Evolutionary conservation across 2,888 invertebrate species (phyloP).

Genomic region (Phlogophora meticulosa): DNA sequence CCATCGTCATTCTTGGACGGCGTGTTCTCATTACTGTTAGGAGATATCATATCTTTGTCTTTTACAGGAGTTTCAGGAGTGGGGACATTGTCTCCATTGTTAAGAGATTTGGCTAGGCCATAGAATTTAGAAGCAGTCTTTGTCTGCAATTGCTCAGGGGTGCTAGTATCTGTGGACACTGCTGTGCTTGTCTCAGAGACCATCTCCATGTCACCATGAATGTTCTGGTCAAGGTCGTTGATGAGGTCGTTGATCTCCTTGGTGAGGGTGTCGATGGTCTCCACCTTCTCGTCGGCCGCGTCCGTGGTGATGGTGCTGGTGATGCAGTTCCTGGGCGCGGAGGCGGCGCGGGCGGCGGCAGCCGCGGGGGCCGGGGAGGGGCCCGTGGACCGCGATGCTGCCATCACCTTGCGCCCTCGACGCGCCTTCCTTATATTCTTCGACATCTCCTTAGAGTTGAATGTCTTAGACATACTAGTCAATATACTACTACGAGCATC

Average conservation of each 20-base stretch:
- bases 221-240: slow-evolving; percentile 85
- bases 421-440: slow-evolving; percentile 89
- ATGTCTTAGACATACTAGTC: slow-evolving; percentile 90
- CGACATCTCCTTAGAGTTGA: slow-evolving; percentile 88
- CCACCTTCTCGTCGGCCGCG: slow-evolving; percentile 79
- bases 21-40: slow-evolving; percentile 79
- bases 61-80: slow-evolving; percentile 84
- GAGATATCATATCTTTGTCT: slow-evolving; percentile 76
- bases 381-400: slow-evolving; percentile 66
- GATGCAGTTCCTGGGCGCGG: slow-evolving; percentile 51
- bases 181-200: slow-evolving; percentile 61
- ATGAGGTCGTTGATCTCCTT: slow-evolving; percentile 89
- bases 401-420: slow-evolving; percentile 84
- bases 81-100: slow-evolving; percentile 76
- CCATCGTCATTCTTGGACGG: slow-evolving; percentile 86
- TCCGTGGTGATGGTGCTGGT: slow-evolving; percentile 71
- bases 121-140: slow-evolving; percentile 84
- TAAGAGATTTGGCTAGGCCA: slow-evolving; percentile 81
- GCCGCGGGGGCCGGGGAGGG: slow-evolving; percentile 41
- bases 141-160: slow-evolving; percentile 76
- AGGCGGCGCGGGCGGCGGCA: slow-evolving; percentile 8
- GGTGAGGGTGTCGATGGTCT: slow-evolving; percentile 86
- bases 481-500: slow-evolving; percentile 89
- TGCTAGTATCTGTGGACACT: slow-evolving; percentile 44
- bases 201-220: slow-evolving; percentile 81